phyloP scores from a whole-genome alignment of 2,113 vertebrate genomes.

The Percina caprodes region DNA sequence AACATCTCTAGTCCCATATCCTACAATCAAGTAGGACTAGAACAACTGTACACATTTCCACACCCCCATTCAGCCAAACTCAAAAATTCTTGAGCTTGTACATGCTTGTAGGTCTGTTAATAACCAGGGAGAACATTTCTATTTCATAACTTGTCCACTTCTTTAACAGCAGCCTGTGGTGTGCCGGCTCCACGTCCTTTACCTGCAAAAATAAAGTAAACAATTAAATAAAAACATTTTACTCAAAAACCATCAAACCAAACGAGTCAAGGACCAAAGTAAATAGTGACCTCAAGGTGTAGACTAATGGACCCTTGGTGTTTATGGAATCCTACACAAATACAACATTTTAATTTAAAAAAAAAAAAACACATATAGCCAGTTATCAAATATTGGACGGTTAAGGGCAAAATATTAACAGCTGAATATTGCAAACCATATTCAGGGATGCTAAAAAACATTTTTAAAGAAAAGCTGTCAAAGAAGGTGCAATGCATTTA shows the following conservation, averaged over 20 bases:
- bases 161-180: neutral
- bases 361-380: neutral
- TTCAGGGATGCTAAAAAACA: neutral
- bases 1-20: too few relatives aligned
- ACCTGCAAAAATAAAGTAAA: conserved; percentile 43
- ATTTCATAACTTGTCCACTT: neutral
- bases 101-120: neutral
- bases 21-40: too few relatives aligned
- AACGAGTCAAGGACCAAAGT: neutral
- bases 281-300: neutral
- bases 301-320: neutral
- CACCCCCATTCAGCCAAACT: too few relatives aligned
- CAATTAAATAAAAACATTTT: too few relatives aligned
- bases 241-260: neutral
- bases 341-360: neutral
- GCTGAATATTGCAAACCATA: neutral
- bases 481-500: neutral
- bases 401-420: neutral
- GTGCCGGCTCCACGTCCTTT: neutral
- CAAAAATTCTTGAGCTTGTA: neutral
- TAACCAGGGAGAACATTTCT: neutral
- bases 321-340: neutral
- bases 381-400: neutral
- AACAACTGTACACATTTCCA: too few relatives aligned
- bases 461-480: neutral